These are phyloP conservation scores for Acrobasis suavella DNA, from an alignment of 2,888 invertebrate species.

Conservation along the genomic window DNA sequence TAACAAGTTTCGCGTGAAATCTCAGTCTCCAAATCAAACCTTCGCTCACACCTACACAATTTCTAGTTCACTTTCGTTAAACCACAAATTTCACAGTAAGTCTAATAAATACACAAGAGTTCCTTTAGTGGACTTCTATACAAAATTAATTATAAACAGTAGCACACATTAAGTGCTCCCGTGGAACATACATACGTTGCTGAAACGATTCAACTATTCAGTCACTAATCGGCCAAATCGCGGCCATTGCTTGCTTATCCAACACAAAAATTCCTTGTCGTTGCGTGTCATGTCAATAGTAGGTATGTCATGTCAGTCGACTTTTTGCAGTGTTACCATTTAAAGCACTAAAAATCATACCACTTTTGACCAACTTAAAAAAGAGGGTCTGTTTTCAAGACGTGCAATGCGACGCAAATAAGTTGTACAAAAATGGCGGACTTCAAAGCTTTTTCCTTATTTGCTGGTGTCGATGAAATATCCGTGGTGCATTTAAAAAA, in stretches of 20 bases:
- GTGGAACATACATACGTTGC: conserved; percentile 40
- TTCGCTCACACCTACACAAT: conserved; percentile 54
- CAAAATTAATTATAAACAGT: conserved; percentile 37
- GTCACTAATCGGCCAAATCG: conserved; percentile 46
- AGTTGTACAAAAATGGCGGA: no score
- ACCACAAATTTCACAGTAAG: conserved; percentile 44
- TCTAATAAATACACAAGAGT: conserved; percentile 35
- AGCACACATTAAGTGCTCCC: conserved; percentile 39
- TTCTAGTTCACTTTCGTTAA: conserved; percentile 46
- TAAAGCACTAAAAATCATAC: neutral
- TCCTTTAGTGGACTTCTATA: conserved; percentile 40
- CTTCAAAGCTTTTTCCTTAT: no score
- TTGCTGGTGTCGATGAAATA: no score
- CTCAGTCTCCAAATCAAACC: conserved; percentile 41
- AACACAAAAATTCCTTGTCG: conserved; percentile 35
- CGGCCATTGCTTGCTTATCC: conserved; percentile 34
- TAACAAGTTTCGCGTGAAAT: conserved; percentile 59
- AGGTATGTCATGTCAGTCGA: conserved; percentile 13
- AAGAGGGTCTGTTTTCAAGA: no score
- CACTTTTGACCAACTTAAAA: neutral
- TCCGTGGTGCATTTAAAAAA: no score
- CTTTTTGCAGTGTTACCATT: neutral
- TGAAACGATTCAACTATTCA: conserved; percentile 39
- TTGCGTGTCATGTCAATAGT: conserved; percentile 24
- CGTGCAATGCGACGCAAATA: no score